Conservation (phyloP, 2,113 vertebrate species). For the Oenanthe melanoleuca region DNA sequence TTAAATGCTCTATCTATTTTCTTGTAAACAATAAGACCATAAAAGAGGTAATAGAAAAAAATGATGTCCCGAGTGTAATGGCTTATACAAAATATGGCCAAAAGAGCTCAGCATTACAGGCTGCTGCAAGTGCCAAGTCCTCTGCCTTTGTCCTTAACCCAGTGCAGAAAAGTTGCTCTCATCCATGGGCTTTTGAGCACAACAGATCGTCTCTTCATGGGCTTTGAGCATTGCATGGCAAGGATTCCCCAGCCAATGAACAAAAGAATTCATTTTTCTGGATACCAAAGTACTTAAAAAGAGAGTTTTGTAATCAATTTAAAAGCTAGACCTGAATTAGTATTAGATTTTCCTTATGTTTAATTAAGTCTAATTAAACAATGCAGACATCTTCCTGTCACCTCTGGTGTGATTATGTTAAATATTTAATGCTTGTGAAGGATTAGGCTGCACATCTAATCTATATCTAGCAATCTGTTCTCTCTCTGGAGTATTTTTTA, state of each 20-base stretch:
- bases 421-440: slow-evolving; percentile 81
- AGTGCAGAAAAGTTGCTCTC: not conserved
- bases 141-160: slow-evolving; percentile 59
- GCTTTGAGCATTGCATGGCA: not conserved
- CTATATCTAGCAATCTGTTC: slow-evolving; percentile 79
- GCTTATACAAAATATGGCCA: slow-evolving; percentile 51
- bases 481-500: slow-evolving; percentile 74
- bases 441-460: slow-evolving; percentile 76
- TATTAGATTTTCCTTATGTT: slow-evolving; percentile 74
- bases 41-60: slow-evolving; percentile 68
- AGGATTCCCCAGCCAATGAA: not conserved
- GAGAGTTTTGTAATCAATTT: slow-evolving; percentile 61
- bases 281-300: slow-evolving; percentile 18
- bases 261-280: not conserved
- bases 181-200: slow-evolving; percentile 19
- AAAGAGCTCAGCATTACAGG: not conserved
- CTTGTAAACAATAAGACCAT: slow-evolving; percentile 67
- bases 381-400: slow-evolving; percentile 76
- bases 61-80: slow-evolving; percentile 25
- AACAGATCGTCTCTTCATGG: slow-evolving; percentile 1
- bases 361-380: slow-evolving; percentile 83
- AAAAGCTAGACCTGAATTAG: slow-evolving; percentile 65
- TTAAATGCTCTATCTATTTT: slow-evolving; percentile 70
- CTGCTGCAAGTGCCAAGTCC: slow-evolving; percentile 15
- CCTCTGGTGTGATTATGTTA: slow-evolving; percentile 75